phyloP scores from a whole-genome alignment of 2,113 vertebrate genomes.

The Thinocorus orbignyianus region DNA sequence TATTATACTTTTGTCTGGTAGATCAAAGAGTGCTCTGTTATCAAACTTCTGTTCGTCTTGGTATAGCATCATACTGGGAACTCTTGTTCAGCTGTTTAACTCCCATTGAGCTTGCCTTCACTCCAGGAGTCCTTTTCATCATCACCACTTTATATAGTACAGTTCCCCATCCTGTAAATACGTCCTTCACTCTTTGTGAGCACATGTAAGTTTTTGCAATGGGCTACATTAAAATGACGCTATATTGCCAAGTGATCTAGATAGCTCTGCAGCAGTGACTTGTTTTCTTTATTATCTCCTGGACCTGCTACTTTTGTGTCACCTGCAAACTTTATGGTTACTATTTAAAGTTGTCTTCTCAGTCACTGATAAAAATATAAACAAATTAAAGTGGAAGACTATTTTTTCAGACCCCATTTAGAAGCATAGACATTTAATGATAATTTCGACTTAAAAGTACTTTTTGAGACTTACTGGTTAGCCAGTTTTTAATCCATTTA shows the following conservation, averaged over 20 bases:
- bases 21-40: neutral
- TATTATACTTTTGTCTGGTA: neutral
- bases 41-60: neutral
- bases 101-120: neutral
- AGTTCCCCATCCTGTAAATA: neutral
- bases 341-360: neutral
- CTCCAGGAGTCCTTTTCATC: neutral
- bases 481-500: conserved; percentile 12
- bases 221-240: neutral
- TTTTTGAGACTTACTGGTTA: neutral
- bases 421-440: neutral
- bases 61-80: neutral
- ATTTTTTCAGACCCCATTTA: neutral
- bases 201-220: neutral
- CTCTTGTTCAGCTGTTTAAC: conserved; percentile 19
- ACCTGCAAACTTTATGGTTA: neutral
- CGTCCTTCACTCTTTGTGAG: neutral
- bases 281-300: neutral
- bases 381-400: neutral
- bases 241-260: neutral
- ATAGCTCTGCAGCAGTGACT: neutral
- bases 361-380: neutral
- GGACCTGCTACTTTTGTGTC: neutral
- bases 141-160: neutral
- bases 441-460: neutral